phyloP scores from a whole-genome alignment of 2,797 vertebrate species.

The Crocidura indochinensis region DNA sequence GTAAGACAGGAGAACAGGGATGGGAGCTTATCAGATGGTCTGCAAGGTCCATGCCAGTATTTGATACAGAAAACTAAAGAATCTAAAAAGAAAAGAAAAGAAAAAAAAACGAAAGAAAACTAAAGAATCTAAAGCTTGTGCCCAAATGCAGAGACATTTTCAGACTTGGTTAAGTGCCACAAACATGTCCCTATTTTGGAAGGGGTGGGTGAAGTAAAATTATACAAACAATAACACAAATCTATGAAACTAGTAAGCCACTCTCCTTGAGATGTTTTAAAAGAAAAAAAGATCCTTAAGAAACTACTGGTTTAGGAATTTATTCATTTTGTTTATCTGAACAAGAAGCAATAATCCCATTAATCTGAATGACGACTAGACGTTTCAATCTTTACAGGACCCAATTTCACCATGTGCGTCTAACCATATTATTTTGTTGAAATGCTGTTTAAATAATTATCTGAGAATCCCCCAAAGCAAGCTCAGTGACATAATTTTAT shows the following conservation, averaged over 20 bases:
- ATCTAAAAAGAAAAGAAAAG: too few species aligned
- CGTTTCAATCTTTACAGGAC: not conserved
- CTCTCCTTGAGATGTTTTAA: not conserved
- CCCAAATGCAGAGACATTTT: not conserved
- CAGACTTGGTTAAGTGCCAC: constrained; percentile 18
- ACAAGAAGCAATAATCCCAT: constrained; percentile 28
- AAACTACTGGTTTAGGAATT: not conserved
- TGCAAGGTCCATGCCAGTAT: not conserved
- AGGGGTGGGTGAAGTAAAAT: not conserved
- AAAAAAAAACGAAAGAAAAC: too few species aligned
- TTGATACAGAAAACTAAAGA: too few species aligned
- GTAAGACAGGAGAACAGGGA: not conserved
- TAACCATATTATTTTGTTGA: constrained; percentile 27
- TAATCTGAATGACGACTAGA: constrained; percentile 21
- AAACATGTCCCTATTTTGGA: not conserved
- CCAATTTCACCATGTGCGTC: not conserved
- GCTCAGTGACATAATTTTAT: not conserved
- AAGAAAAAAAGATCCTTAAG: not conserved
- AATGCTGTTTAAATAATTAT: constrained; percentile 36
- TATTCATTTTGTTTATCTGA: constrained; percentile 36
- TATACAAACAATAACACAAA: not conserved
- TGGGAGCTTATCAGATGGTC: not conserved
- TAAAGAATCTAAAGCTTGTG: constrained; percentile 31
- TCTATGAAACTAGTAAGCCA: not conserved
- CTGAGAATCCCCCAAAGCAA: not conserved